phyloP scores from a whole-genome alignment of 2,888 invertebrate genomes.

The Zaprionus obscuricornis region DNA sequence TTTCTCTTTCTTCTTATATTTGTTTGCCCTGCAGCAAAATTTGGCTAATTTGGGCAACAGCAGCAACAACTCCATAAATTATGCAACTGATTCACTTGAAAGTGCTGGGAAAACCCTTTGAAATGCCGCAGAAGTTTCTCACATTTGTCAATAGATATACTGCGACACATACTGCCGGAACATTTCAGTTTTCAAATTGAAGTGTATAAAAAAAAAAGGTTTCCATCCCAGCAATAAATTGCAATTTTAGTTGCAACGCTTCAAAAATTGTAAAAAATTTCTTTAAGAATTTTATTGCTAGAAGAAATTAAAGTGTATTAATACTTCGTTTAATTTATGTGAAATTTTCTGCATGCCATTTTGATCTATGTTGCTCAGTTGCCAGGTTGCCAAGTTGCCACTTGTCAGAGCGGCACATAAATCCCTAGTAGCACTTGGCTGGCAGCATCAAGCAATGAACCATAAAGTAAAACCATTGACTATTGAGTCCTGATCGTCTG shows the following conservation, averaged over 20 bases:
- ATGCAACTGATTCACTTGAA: constrained; percentile 66
- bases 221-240: no score
- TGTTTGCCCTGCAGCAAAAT: constrained; percentile 39
- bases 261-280: no score
- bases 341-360: background rate
- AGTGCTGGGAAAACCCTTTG: constrained; percentile 47
- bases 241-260: no score
- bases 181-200: no score
- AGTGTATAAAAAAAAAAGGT: no score
- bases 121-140: constrained; percentile 66
- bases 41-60: constrained; percentile 66
- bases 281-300: no score
- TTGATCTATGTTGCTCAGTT: constrained; percentile 41
- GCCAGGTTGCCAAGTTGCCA: constrained; percentile 53
- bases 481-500: constrained; percentile 38
- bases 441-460: constrained; percentile 34
- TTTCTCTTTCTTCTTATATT: constrained; percentile 52
- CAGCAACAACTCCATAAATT: constrained; percentile 54
- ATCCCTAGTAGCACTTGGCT: constrained; percentile 29
- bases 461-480: constrained; percentile 7
- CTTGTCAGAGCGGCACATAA: constrained; percentile 59
- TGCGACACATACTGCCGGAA: constrained; percentile 31
- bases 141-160: constrained; percentile 65
- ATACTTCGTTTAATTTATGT: background rate
- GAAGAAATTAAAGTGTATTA: no score